A percentile compares a stretch with the other conserved stretches of the same genome.
phyloP scores from a whole-genome alignment of 2,113 vertebrate species.

The Pelecanoides urinatrix region DNA sequence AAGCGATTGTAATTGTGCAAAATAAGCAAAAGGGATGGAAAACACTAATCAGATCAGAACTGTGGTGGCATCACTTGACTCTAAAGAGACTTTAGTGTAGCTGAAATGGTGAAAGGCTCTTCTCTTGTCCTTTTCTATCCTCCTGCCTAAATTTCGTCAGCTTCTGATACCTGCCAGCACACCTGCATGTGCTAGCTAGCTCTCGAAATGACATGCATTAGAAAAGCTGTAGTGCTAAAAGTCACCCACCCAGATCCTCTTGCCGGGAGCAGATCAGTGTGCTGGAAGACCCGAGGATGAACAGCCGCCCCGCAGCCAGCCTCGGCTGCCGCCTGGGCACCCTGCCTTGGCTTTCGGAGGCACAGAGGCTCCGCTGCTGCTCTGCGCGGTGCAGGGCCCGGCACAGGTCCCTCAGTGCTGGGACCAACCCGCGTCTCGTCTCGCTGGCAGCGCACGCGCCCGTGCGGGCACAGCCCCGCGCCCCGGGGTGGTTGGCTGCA shows the following conservation, averaged over 20 bases:
- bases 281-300: neutral
- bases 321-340: neutral
- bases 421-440: accelerated
- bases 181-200: neutral
- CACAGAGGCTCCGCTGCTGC: neutral
- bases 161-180: neutral
- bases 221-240: neutral
- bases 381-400: accelerated
- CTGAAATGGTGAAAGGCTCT: neutral
- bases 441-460: accelerated
- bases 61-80: neutral
- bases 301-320: accelerated
- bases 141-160: neutral
- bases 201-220: neutral
- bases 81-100: neutral
- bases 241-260: neutral
- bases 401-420: neutral
- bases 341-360: accelerated
- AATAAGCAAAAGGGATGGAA: neutral
- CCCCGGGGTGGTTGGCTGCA: neutral
- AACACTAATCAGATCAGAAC: neutral
- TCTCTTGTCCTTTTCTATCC: neutral
- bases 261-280: neutral
- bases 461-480: accelerated
- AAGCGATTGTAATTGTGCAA: neutral